Percentiles rank a stretch among this genome's conserved stretches.
These are phyloP conservation scores for Rattus norvegicus DNA, from an alignment of 2,113 vertebrate genomes.

Conservation along the genomic window DNA sequence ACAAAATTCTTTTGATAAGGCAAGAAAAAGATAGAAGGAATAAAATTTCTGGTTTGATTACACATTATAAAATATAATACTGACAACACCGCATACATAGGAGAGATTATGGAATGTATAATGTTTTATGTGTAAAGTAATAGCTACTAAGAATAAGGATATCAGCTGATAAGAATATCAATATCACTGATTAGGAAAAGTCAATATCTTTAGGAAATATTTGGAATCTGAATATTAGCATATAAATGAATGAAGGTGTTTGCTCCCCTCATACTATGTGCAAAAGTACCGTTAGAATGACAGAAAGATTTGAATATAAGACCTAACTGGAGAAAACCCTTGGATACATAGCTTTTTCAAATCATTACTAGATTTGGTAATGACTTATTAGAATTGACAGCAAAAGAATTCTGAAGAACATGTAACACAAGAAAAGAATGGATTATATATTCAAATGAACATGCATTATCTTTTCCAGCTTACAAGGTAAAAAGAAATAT, in stretches of 20 bases:
- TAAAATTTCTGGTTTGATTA: background rate
- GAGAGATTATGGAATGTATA: too few species aligned
- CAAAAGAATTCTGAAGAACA: background rate
- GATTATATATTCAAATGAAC: background rate
- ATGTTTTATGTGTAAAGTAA: background rate
- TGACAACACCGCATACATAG: background rate
- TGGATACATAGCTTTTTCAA: background rate
- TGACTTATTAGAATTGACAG: background rate
- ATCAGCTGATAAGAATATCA: background rate
- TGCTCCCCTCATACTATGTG: background rate
- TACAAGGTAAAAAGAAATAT: background rate
- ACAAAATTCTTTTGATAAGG: background rate
- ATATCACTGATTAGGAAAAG: background rate
- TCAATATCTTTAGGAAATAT: background rate
- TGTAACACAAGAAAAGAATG: background rate
- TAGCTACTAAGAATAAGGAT: too few species aligned
- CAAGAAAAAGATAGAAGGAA: background rate
- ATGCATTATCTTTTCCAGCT: background rate
- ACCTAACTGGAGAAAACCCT: background rate
- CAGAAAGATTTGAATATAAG: background rate
- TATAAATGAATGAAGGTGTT: background rate
- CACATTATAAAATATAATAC: background rate
- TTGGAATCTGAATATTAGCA: background rate
- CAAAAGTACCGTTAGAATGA: background rate
- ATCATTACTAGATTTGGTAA: background rate